Base-by-base conservation (phyloP, 2,888 invertebrate genomes). In the Diachrysia chrysitis region DNA sequence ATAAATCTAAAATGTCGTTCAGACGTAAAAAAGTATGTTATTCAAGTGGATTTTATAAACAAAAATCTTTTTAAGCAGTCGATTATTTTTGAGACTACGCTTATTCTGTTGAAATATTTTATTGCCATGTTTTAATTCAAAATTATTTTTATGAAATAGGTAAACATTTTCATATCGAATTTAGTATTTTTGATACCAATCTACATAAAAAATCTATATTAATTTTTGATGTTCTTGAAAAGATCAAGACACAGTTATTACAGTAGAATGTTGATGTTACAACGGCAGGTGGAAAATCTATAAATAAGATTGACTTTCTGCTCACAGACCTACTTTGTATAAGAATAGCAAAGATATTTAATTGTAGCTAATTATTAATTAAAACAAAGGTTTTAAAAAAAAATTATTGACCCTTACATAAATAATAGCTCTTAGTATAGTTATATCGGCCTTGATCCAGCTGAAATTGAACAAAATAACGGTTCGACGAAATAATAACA, bases 331-430 rank as follows among this genome's bases (percentile, higher is more conserved):
- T 17, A 48, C 12, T 14, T 19, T 48, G 19, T 25, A 10, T 21
- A 57, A 57, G 0, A 65, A 64, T 29, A 42, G 35, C 29, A 35
- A 55, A 56, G 9, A 19, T 23, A 42, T 2, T 53, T 63, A 53
- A 42, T 61, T 32, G 42, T 42, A n/a, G 6, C n/a, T n/a, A 42
- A 0, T 3, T 37, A 37, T 14, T 14, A 37, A n/a, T n/a, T n/a
- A n/a, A n/a, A n/a, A n/a, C n/a, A n/a, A n/a, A n/a, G 10, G 7
- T 32, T 32, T 32, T 32, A 10, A 32, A 32, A 6, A 32, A 9
- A 25, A 25, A 25, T n/a, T n/a, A n/a, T n/a, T n/a, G n/a, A n/a
- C n/a, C n/a, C n/a, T n/a, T n/a, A n/a, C n/a, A n/a, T n/a, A n/a
- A n/a, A n/a, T 12, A 37, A 5, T 4, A 37, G 37, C 16, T 37